Conservation (phyloP, 2,113 vertebrate genomes). For the Chunga burmeisteri region DNA sequence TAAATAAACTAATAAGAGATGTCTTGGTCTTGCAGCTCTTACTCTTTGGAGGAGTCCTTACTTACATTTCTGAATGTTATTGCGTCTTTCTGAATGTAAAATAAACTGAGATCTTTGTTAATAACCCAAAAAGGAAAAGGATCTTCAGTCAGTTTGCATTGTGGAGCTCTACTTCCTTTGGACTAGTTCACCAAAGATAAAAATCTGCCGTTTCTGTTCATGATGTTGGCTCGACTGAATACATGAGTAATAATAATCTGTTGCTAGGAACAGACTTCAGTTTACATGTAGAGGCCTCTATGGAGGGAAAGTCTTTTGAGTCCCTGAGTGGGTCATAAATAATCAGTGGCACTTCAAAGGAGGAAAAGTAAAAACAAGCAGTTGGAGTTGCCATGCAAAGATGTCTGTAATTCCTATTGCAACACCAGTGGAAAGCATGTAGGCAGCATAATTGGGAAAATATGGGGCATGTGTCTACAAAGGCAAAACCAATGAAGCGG, state of each 20-base stretch:
- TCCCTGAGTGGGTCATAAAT: constrained; percentile 31
- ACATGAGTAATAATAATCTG: constrained; percentile 16
- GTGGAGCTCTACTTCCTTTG: not conserved
- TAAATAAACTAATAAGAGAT: constrained; percentile 21
- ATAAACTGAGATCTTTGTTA: not conserved
- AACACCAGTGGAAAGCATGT: not conserved
- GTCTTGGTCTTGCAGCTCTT: not conserved
- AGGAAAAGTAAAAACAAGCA: not conserved
- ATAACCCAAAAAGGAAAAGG: not conserved
- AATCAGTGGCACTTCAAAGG: not conserved
- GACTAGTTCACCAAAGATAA: constrained; percentile 4
- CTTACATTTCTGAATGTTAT: not conserved
- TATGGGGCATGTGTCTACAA: not conserved
- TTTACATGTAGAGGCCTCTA: constrained; percentile 27
- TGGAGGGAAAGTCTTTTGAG: constrained; percentile 12
- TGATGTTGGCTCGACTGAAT: not conserved
- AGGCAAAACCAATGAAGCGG: not conserved
- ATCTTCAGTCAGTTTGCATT: not conserved
- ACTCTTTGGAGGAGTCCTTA: not conserved
- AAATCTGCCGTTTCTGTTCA: constrained; percentile 10
- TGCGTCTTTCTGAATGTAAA: not conserved
- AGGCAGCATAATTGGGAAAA: not conserved
- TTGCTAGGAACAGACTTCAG: constrained; percentile 44
- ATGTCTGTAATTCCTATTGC: not conserved
- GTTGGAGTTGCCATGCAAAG: not conserved